Base-by-base conservation (phyloP, 2,797 vertebrate species). In the Anguilla megastoma region DNA sequence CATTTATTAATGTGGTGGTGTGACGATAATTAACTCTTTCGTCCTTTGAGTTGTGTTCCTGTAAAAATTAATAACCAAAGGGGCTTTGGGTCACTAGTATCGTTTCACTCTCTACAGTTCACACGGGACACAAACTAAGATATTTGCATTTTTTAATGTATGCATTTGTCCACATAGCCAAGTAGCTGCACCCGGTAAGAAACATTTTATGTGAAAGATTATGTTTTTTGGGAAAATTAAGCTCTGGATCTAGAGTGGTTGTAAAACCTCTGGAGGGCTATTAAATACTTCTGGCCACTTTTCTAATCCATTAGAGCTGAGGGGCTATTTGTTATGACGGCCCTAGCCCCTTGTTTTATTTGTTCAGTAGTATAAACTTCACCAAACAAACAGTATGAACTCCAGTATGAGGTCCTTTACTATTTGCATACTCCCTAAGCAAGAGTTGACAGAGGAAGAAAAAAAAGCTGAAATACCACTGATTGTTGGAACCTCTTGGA, bases 241-340 rank as follows among this genome's bases (percentile, higher is more conserved):
- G 56, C 86, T 41, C 69, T 84, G 87, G 89, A 92, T 93, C 92
- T 90, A 91, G 82, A 88, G 85, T 14, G 86, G 86, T 90, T 79
- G 87, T 93, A 92, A 93, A 94, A 92, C 89, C 87, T 84, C 30
- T 85, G 0, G n/a, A 89, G 91, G 91, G 69, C 89, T 89, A 92
- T 93, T 93, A 94, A 91, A 91, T 89, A 91, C 79, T 74, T 88
- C 87, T 89, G 91, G 82, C 80, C 86, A 90, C 90, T 90, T 90
- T 90, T 92, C 87, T 89, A 93, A 94, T 93, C 91, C 93, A 94
- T 95, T 94, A 93, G 91, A 92, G 91, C 84, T 88, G 92, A 86
- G 6, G 86, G 88, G 90, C 90, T 93, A 93, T 91, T 93, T 92
- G 91, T 91, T 92, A 92, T 91, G 90, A 92, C 89, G 90, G 90